Evolutionary conservation across 2,888 invertebrate species (phyloP).

Genomic region (Caenorhabditis sp.): DNA sequence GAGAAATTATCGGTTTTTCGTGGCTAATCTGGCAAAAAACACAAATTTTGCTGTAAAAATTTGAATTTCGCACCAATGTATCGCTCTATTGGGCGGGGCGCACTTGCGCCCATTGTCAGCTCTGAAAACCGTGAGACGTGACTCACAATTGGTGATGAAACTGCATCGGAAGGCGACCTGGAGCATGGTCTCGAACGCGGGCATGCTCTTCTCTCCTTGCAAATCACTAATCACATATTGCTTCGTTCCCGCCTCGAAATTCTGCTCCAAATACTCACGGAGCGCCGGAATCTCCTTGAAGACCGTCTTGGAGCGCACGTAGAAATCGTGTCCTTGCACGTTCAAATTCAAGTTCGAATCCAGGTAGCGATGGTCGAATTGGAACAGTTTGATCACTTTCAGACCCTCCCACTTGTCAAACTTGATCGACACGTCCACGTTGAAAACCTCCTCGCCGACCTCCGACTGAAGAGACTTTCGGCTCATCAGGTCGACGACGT

Average conservation of each 20-base stretch:
- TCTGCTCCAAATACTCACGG: slow-evolving; percentile 32
- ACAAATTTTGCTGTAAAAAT: too few relatives aligned
- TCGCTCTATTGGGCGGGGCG: too few relatives aligned
- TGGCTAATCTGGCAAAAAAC: too few relatives aligned
- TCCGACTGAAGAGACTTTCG: slow-evolving; percentile 19
- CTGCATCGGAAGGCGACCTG: slow-evolving; percentile 31
- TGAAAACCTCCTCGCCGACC: slow-evolving; percentile 30
- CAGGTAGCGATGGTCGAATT: slow-evolving; percentile 31
- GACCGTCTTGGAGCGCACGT: slow-evolving; percentile 25
- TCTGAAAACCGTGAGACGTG: too few relatives aligned
- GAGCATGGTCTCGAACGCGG: slow-evolving; percentile 40
- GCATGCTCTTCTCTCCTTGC: slow-evolving; percentile 24
- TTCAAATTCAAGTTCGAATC: slow-evolving; percentile 27
- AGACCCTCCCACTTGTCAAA: slow-evolving; percentile 45
- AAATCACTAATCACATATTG: slow-evolving; percentile 38
- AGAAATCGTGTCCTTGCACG: slow-evolving; percentile 30
- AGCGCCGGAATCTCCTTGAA: slow-evolving; percentile 40
- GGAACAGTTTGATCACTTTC: slow-evolving; percentile 40
- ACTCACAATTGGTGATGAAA: slow-evolving; percentile 37
- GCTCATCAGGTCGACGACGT: slow-evolving; percentile 38
- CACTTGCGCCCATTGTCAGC: too few relatives aligned
- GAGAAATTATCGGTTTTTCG: too few relatives aligned
- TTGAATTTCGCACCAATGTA: too few relatives aligned
- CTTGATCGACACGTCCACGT: slow-evolving; percentile 29
- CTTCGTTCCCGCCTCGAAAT: slow-evolving; percentile 44